Percentiles rank a stretch among this genome's conserved stretches.
Evolutionary conservation across 2,888 invertebrate species (phyloP).

Genomic region (Galerucella pusilla): DNA sequence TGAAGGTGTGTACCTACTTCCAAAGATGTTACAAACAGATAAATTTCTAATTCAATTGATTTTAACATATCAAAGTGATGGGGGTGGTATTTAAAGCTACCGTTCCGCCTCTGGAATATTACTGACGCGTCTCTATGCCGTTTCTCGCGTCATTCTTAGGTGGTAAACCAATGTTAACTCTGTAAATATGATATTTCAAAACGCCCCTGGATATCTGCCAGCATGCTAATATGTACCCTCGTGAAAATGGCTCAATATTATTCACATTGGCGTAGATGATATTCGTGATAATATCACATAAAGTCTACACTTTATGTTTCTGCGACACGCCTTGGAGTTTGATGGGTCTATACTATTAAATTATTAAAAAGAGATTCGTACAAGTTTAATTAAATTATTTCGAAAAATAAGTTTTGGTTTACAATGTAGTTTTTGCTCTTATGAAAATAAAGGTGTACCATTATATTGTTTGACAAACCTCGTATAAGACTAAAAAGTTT

Average conservation of each 20-base stretch:
- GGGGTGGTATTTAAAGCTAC: background rate
- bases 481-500: no score
- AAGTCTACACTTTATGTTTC: background rate
- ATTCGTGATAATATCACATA: conserved; percentile 9
- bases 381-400: no score
- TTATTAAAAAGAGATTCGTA: no score
- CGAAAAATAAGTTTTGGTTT: no score
- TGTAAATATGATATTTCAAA: conserved; percentile 63
- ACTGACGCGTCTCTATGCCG: conserved; percentile 48
- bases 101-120: conserved; percentile 40
- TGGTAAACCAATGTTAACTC: conserved; percentile 60
- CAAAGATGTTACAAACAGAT: no score
- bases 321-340: no score
- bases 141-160: conserved; percentile 45
- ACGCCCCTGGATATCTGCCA: conserved; percentile 60
- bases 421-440: no score
- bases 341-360: no score
- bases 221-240: conserved; percentile 59
- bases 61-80: background rate
- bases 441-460: no score
- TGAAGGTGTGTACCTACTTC: no score
- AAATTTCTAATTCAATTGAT: no score
- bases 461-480: no score
- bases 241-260: conserved; percentile 30
- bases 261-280: conserved; percentile 30